These are phyloP conservation scores for Cossypha dichroa DNA, from an alignment of 2,797 vertebrate genomes.

Conservation along the genomic window DNA sequence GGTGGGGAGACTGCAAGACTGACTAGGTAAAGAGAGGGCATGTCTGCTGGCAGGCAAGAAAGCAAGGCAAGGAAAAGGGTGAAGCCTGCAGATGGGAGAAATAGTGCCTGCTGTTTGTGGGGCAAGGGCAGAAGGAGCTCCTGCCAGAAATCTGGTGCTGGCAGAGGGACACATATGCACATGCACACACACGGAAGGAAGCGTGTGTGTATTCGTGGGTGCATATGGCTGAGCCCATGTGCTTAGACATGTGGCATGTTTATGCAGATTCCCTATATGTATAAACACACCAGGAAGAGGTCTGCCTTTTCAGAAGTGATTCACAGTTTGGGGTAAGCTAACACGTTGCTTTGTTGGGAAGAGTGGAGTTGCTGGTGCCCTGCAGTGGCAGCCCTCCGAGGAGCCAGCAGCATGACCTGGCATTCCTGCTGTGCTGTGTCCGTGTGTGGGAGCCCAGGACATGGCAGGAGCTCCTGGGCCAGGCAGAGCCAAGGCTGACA, in stretches of 20 bases:
- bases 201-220: not conserved
- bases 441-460: accelerated
- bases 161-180: conserved; percentile 60
- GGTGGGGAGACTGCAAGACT: conserved; percentile 65
- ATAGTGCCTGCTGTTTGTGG: conserved; percentile 79
- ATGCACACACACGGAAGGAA: not conserved
- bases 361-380: not conserved
- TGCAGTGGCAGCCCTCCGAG: not conserved
- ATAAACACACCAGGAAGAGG: conserved; percentile 26
- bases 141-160: conserved; percentile 81
- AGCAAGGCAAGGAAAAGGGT: conserved; percentile 64
- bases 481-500: not conserved
- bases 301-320: not conserved
- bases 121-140: conserved; percentile 66
- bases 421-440: accelerated
- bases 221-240: conserved; percentile 33
- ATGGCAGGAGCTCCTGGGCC: accelerated
- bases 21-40: conserved; percentile 52
- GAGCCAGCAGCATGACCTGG: not conserved
- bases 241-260: conserved; percentile 46
- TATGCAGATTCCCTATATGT: conserved; percentile 10
- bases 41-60: conserved; percentile 67
- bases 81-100: conserved; percentile 79
- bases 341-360: not conserved
- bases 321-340: not conserved